Percentiles rank a stretch among this genome's conserved stretches.
Evolutionary conservation across 2,113 vertebrate species (phyloP).

Genomic region (Tichodroma muraria): DNA sequence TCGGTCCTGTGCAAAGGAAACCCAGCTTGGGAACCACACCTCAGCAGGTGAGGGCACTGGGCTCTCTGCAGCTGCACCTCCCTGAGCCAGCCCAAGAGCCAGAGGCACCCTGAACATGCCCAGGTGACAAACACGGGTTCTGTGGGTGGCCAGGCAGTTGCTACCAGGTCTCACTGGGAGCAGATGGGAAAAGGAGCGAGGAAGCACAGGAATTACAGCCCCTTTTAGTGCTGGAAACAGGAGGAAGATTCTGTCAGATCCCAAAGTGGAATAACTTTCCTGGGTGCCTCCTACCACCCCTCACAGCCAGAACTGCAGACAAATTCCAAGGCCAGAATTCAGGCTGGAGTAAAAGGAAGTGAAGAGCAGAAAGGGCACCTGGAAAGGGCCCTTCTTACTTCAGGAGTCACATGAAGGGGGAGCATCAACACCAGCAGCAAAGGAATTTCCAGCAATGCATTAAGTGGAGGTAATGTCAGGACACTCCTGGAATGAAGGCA

Average conservation of each 20-base stretch:
- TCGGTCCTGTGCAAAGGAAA: background rate
- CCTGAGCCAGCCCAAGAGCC: background rate
- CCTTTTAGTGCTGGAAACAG: background rate
- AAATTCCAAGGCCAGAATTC: background rate
- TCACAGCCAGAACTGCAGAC: background rate
- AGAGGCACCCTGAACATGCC: background rate
- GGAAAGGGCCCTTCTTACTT: background rate
- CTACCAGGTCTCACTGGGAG: background rate
- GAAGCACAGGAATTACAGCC: background rate
- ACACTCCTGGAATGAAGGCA: background rate
- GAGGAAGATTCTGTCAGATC: background rate
- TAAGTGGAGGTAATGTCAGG: background rate
- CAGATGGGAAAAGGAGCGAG: background rate
- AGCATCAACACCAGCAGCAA: background rate
- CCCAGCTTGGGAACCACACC: background rate
- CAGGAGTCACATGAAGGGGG: background rate
- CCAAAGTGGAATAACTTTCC: background rate
- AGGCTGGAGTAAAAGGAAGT: background rate
- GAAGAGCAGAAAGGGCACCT: background rate
- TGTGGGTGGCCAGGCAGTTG: background rate
- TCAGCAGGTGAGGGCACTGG: background rate
- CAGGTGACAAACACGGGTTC: background rate
- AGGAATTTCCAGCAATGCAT: background rate
- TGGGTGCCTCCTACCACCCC: background rate
- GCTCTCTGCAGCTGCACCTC: too few relatives aligned